Evolutionary conservation across 1,140 invertebrate genomes (phyloP).

Genomic region (Amphibalanus amphitrite): DNA sequence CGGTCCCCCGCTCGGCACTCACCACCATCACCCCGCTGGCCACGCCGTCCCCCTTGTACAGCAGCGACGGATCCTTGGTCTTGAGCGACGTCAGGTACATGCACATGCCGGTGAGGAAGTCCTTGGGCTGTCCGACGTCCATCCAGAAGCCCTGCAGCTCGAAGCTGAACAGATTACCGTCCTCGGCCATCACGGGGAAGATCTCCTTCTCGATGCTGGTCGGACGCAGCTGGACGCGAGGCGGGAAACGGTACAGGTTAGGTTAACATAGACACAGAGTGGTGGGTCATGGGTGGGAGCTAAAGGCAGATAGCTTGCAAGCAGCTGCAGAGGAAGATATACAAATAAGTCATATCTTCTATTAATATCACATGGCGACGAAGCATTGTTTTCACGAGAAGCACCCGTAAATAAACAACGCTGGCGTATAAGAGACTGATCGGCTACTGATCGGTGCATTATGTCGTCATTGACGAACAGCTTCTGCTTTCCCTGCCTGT

Average conservation of each 20-base stretch:
- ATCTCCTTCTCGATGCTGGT: slow-evolving; percentile 99
- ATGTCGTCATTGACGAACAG: no score
- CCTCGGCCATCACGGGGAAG: slow-evolving; percentile 83
- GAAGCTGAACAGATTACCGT: slow-evolving; percentile 77
- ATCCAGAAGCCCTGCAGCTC: slow-evolving; percentile 98
- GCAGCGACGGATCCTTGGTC: slow-evolving; percentile 48
- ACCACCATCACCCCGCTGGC: slow-evolving; percentile 79
- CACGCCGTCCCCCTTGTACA: slow-evolving; percentile 53
- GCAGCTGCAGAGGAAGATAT: neutral
- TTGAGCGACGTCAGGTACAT: slow-evolving; percentile 55
- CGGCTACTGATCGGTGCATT: no score
- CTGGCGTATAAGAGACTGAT: no score
- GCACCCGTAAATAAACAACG: no score
- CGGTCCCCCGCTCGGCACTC: slow-evolving; percentile 15
- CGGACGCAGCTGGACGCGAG: slow-evolving; percentile 44
- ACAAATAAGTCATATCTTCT: no score
- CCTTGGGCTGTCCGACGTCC: slow-evolving; percentile 99
- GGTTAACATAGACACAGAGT: no score
- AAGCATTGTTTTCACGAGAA: no score
- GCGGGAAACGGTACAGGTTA: no score
- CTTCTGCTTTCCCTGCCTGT: no score
- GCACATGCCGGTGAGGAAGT: slow-evolving; percentile 82
- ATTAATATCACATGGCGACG: no score
- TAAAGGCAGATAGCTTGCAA: no score
- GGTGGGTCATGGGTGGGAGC: no score